These are phyloP conservation scores for Mesochorus sp. DNA, from an alignment of 2,888 invertebrate genomes.

Conservation along the genomic window DNA sequence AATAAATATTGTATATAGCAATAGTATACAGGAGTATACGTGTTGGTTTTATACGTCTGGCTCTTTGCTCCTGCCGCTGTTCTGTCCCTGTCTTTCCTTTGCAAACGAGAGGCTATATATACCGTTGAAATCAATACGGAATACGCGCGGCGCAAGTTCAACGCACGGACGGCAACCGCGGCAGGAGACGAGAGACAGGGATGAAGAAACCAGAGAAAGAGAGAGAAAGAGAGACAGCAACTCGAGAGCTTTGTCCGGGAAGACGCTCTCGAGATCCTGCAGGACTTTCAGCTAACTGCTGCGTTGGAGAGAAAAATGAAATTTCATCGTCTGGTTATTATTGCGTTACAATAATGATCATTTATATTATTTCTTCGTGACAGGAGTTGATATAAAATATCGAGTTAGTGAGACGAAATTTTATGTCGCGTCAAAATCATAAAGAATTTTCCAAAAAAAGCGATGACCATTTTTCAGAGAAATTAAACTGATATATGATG, in stretches of 20 bases:
- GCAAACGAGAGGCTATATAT: conserved; percentile 59
- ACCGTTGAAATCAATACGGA: conserved; percentile 77
- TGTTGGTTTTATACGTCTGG: conserved; percentile 53
- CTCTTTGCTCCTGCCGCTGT: conserved; percentile 41
- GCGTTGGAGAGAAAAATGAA: neutral
- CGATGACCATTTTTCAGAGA: too few relatives aligned
- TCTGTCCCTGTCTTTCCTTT: conserved; percentile 33
- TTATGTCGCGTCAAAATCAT: too few relatives aligned
- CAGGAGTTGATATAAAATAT: too few relatives aligned
- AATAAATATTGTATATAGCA: neutral
- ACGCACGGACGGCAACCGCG: conserved; percentile 68
- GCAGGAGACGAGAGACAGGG: conserved; percentile 40
- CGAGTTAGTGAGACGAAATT: too few relatives aligned
- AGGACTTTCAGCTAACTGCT: conserved; percentile 18
- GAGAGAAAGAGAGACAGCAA: conserved; percentile 15
- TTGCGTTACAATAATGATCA: too few relatives aligned
- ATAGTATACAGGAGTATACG: conserved; percentile 12
- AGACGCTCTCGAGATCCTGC: conserved; percentile 24
- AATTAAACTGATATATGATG: too few relatives aligned
- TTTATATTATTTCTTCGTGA: too few relatives aligned
- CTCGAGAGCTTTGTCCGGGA: conserved; percentile 45
- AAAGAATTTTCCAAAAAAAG: too few relatives aligned
- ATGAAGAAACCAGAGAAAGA: conserved; percentile 19
- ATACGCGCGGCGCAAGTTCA: conserved; percentile 75
- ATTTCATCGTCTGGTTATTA: too few relatives aligned